Conservation (phyloP, 2,888 invertebrate genomes). For the Lydus trimaculatus region DNA sequence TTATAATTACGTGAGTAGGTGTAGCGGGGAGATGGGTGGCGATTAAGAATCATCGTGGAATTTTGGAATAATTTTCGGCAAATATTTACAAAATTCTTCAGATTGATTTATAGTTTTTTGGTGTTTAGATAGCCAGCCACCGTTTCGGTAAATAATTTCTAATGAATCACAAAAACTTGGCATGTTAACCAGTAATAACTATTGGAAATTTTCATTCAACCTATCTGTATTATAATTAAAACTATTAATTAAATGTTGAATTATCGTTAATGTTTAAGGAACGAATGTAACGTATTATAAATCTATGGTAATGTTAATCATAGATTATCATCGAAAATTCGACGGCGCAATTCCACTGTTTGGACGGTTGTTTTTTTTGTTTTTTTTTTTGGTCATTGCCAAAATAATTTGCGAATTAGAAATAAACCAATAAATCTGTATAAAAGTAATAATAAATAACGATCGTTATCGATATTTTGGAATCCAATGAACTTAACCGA, state of each 20-base stretch:
- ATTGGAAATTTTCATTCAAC: not conserved
- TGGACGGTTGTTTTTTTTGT: not conserved
- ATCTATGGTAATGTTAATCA: constrained; percentile 27
- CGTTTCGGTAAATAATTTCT: not conserved
- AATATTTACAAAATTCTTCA: not conserved
- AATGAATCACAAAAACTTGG: not conserved
- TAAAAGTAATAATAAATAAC: constrained; percentile 45
- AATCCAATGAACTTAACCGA: constrained; percentile 39
- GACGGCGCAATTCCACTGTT: no score
- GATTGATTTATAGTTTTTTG: not conserved
- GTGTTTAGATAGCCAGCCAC: not conserved
- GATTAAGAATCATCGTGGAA: not conserved
- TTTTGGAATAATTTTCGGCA: not conserved
- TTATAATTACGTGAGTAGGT: not conserved
- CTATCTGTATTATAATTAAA: constrained; percentile 19
- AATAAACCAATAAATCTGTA: constrained; percentile 42
- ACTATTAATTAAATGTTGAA: constrained; percentile 13
- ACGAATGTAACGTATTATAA: constrained; percentile 16
- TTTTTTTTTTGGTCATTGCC: not conserved
- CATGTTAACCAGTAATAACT: not conserved
- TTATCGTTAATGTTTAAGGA: constrained; percentile 13
- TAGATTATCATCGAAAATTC: constrained; percentile 27
- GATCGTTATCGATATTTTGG: constrained; percentile 47
- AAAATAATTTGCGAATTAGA: constrained; percentile 35
- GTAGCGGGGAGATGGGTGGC: not conserved